phyloP scores from a whole-genome alignment of 2,113 vertebrate genomes.

The Daboia siamensis region DNA sequence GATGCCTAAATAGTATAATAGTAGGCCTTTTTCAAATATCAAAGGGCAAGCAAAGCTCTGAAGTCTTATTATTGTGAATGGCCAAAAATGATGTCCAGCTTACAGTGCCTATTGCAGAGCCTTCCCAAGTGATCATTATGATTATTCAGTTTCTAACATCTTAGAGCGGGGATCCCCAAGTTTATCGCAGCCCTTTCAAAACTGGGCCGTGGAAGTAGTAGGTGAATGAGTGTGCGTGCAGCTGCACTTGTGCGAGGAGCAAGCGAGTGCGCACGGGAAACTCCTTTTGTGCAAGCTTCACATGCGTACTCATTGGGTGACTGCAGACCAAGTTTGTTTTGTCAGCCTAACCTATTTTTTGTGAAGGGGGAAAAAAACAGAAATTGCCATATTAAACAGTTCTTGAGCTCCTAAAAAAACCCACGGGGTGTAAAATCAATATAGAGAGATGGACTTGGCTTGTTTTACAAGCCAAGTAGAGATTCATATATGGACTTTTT shows the following conservation, averaged over 20 bases:
- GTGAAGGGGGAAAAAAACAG: fast-evolving
- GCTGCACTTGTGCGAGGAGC: too few species aligned
- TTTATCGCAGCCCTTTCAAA: too few species aligned
- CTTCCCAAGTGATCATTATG: background rate
- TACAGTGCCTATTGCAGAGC: background rate
- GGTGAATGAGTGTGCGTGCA: too few species aligned
- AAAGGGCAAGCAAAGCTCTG: background rate
- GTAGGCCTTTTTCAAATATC: background rate
- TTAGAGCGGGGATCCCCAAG: background rate
- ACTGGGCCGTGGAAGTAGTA: too few species aligned
- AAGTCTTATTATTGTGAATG: background rate
- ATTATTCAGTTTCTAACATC: background rate
- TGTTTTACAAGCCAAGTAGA: background rate
- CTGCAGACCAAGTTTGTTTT: background rate
- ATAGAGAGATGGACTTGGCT: background rate
- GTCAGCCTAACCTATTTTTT: background rate
- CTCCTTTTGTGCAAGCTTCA: too few species aligned
- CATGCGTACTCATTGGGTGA: too few species aligned
- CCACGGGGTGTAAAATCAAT: background rate
- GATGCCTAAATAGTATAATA: background rate
- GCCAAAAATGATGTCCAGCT: background rate
- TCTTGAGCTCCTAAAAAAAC: background rate
- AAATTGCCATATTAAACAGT: background rate
- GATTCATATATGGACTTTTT: background rate
- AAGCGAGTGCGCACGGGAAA: too few species aligned